phyloP scores from a whole-genome alignment of 2,113 vertebrate genomes.

The Anser cygnoides region DNA sequence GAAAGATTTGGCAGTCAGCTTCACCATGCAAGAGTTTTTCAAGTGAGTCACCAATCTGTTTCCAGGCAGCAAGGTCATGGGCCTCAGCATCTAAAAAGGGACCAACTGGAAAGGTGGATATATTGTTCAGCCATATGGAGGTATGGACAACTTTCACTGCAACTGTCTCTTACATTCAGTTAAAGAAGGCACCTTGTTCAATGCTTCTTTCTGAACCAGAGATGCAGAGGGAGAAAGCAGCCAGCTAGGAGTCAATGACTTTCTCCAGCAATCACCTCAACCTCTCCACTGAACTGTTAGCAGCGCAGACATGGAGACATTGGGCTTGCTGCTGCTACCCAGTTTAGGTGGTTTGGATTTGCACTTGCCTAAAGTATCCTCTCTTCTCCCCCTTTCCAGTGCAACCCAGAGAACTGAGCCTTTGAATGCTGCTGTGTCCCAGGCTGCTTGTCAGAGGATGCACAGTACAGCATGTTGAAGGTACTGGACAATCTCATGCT shows the following conservation, averaged over 20 bases:
- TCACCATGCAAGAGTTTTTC: too few species aligned
- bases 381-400: not conserved
- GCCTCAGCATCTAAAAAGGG: not conserved
- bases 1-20: not conserved
- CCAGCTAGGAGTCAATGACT: not conserved
- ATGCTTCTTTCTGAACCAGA: not conserved
- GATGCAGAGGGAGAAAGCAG: not conserved
- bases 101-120: not conserved
- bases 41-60: not conserved
- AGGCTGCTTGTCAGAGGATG: not conserved
- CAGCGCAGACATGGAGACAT: not conserved
- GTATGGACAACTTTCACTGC: not conserved
- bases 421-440: not conserved
- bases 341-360: not conserved
- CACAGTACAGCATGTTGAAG: not conserved
- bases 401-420: not conserved
- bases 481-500: fast-evolving
- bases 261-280: not conserved
- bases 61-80: not conserved
- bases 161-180: not conserved
- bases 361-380: not conserved
- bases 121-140: not conserved
- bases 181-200: not conserved
- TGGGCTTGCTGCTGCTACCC: not conserved
- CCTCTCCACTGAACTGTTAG: not conserved